These are phyloP conservation scores for Dendrolimus punctatus DNA, from an alignment of 1,140 invertebrate species.

Conservation along the genomic window DNA sequence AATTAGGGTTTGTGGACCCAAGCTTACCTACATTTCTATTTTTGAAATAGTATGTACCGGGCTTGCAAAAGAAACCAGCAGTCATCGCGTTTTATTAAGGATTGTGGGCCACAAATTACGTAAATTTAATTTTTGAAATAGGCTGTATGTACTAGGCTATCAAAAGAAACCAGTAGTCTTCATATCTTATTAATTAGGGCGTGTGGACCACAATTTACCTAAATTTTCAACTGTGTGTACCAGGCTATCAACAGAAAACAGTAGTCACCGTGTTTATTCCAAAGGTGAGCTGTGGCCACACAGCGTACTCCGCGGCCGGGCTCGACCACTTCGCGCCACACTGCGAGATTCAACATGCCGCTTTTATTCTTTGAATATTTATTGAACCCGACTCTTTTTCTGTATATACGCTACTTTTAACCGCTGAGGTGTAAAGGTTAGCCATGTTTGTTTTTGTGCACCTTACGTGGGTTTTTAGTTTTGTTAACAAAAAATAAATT, in stretches of 20 bases:
- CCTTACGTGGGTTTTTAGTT: slow-evolving; percentile 1
- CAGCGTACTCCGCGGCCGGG: slow-evolving; percentile 18
- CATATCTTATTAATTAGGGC: neutral
- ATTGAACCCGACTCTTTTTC: slow-evolving; percentile 11
- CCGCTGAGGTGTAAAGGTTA: slow-evolving; percentile 22
- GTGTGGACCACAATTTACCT: neutral
- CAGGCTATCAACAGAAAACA: neutral
- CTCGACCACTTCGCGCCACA: slow-evolving; percentile 38
- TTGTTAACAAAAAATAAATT: no score
- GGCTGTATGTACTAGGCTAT: no score
- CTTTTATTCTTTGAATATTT: slow-evolving; percentile 16
- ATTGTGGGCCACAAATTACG: no score
- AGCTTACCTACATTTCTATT: no score
- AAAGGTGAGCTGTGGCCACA: slow-evolving; percentile 6
- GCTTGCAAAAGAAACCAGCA: no score
- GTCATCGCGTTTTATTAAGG: no score
- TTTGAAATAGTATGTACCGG: no score
- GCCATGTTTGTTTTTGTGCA: slow-evolving; percentile 16
- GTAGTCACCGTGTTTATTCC: neutral
- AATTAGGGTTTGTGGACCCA: no score
- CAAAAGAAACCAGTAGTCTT: no score
- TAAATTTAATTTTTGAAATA: no score
- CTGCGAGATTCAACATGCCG: slow-evolving; percentile 35
- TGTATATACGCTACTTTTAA: slow-evolving; percentile 20
- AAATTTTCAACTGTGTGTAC: slow-evolving; percentile 4